Evolutionary conservation across 2,797 vertebrate genomes (phyloP).

Genomic region (Mionectes olivaceus): DNA sequence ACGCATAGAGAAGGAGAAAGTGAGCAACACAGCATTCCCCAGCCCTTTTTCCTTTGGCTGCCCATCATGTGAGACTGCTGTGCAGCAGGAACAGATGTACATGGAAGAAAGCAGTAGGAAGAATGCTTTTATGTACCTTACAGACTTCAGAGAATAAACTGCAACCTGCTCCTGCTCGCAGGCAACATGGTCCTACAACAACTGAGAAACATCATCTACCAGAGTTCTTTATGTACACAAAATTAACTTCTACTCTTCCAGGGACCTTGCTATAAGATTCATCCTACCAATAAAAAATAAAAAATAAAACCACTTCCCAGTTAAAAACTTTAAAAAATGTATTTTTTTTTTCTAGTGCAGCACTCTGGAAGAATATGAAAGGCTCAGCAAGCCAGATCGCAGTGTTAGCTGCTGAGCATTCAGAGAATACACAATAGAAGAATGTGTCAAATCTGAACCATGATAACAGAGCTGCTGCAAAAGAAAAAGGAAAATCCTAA

Average conservation of each 20-base stretch:
- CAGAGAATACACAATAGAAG: conserved; percentile 18
- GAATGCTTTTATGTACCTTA: neutral
- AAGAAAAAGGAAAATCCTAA: conserved; percentile 25
- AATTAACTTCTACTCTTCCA: neutral
- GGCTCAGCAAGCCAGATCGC: conserved; percentile 7
- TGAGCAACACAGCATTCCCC: accelerated
- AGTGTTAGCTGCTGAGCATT: conserved; percentile 15
- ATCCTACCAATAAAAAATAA: neutral
- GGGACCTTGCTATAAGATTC: neutral
- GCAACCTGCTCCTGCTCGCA: neutral
- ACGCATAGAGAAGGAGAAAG: accelerated
- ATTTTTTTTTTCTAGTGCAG: neutral
- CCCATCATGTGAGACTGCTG: neutral
- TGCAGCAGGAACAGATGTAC: neutral
- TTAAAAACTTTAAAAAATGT: neutral
- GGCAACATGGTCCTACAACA: neutral
- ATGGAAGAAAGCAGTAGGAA: neutral
- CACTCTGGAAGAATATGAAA: conserved; percentile 8
- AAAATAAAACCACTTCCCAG: neutral
- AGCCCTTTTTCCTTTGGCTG: neutral
- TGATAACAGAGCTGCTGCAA: neutral
- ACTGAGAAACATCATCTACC: neutral
- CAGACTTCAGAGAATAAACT: neutral
- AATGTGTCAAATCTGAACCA: conserved; percentile 40
- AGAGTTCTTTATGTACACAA: neutral